Evolutionary conservation across 2,888 invertebrate species (phyloP), one percentile per base, ranked within the genome.

Genomic region (Agrochola lota): DNA sequence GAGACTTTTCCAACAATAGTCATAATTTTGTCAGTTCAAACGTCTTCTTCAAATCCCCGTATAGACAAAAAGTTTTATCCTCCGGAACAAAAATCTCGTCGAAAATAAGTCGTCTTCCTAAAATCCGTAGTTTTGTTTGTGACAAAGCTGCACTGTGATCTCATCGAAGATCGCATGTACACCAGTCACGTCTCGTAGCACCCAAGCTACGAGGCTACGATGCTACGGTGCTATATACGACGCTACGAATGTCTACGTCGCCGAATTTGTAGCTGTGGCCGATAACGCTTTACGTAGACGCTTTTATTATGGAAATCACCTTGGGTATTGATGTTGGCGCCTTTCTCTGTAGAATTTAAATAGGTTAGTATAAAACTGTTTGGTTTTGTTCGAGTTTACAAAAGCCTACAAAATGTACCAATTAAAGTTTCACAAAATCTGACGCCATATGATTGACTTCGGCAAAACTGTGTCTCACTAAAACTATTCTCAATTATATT

Each of bases 171-270:
- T 88, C 80, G 78, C 70, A 83, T 82, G 81, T 87, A 87, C 70
- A 81, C 88, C 26, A 40, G 85, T 87, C 86, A 87, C 87, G 87
- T 87, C 57, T 74, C 80, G 85, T 85, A 84, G 82, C 82, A 76
- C 72, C 79, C 69, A 40, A 55, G 80, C 86, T 72, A 84, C 86
- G 81, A 81, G 26, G 43, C 79, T 78, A 78, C 60, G 78, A 26
- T n/a, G 80, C 82, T 79, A 78, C 60, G 78, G n/a, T n/a, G 75
- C 82, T 79, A n/a, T n/a, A n/a, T n/a, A 84, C 87, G 84, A 68
- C 63, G 85, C 84, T 83, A 83, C 82, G 83, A 78, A 78, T 80
- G 85, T 80, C 85, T 81, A 85, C 78, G 84, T 79, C 76, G 75
- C 77, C 79, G 74, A 87, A 87, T 88, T 87, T 87, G 88, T 87